Percentiles rank a stretch among this genome's conserved stretches.
Conservation (phyloP, 2,113 vertebrate species). For the Macaca mulatta region DNA sequence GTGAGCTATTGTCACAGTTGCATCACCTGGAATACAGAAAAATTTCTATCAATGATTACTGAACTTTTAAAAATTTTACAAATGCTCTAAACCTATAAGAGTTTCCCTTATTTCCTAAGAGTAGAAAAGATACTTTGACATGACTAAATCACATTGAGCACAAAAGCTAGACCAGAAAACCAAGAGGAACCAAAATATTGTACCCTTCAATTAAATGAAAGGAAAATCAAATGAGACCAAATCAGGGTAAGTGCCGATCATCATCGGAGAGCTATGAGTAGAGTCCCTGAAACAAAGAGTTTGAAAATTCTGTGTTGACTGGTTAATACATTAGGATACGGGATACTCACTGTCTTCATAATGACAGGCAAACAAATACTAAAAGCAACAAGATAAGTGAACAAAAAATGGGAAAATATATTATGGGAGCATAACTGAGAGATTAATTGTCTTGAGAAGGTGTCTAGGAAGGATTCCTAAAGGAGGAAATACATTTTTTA, state of each 20-base stretch:
- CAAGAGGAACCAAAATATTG: background rate
- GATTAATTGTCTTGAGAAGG: background rate
- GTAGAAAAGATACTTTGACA: background rate
- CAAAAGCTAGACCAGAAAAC: background rate
- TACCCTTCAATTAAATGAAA: background rate
- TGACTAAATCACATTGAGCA: background rate
- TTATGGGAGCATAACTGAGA: background rate
- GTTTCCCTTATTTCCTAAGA: background rate
- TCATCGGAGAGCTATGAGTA: background rate
- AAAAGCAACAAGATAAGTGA: background rate
- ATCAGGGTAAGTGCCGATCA: background rate
- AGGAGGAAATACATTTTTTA: background rate
- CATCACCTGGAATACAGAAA: slow-evolving; percentile 88
- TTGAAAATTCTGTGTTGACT: background rate
- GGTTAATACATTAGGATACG: background rate
- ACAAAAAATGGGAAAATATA: background rate
- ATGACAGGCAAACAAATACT: background rate
- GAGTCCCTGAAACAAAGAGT: background rate
- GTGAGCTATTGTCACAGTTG: slow-evolving; percentile 94
- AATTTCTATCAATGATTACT: background rate
- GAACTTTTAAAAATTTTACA: background rate
- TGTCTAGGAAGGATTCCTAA: background rate
- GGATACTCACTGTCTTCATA: background rate
- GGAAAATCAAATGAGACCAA: background rate
- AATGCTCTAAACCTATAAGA: background rate